These are phyloP conservation scores for Drosophila bifasciata DNA, from an alignment of 1,140 invertebrate species.

Conservation along the genomic window DNA sequence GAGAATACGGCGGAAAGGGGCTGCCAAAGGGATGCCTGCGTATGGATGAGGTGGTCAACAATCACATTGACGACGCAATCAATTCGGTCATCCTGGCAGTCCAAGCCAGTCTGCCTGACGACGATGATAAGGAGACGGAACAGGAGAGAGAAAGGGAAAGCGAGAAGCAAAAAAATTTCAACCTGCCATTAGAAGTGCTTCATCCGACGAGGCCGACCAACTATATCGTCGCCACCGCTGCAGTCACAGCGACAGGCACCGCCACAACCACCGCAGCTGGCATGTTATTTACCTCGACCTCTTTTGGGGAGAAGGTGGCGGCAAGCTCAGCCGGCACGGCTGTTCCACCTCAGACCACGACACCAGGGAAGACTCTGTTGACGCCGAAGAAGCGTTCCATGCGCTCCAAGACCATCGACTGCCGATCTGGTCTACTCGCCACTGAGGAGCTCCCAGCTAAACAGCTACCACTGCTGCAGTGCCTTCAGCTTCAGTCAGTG, in stretches of 20 bases:
- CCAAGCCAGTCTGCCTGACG: constrained; percentile 64
- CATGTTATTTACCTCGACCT: no score
- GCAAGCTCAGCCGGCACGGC: not conserved
- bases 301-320: no score
- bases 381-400: constrained; percentile 70
- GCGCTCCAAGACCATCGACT: constrained; percentile 74
- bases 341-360: not conserved
- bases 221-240: not conserved
- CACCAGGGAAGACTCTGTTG: constrained; percentile 35
- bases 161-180: constrained; percentile 9
- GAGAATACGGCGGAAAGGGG: constrained; percentile 39
- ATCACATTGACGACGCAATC: constrained; percentile 81
- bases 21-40: constrained; percentile 38
- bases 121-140: constrained; percentile 44
- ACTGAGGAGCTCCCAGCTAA: constrained; percentile 4
- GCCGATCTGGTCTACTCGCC: constrained; percentile 47
- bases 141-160: constrained; percentile 1
- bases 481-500: not conserved
- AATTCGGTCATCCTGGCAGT: constrained; percentile 78
- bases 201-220: constrained; percentile 1
- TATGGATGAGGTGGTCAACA: constrained; percentile 80
- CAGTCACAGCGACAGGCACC: not conserved
- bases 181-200: constrained; percentile 4
- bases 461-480: not conserved
- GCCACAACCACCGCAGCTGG: not conserved